These are phyloP conservation scores for Elgaria multicarinata DNA, from an alignment of 2,113 vertebrate species.

Conservation along the genomic window DNA sequence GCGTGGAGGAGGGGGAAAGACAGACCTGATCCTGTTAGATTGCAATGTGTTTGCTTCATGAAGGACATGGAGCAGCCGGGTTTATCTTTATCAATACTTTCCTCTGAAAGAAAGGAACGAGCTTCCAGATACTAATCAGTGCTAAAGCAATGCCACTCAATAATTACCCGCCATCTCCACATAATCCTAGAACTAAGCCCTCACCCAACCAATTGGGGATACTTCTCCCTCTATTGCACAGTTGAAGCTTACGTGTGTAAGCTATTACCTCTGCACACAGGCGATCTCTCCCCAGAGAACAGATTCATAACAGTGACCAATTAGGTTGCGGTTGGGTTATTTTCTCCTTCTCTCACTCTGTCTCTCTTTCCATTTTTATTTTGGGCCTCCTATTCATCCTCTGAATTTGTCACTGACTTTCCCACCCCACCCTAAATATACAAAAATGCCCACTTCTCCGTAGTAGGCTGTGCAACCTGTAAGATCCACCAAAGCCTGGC, in stretches of 20 bases:
- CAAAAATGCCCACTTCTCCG: conserved; percentile 27
- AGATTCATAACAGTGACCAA: conserved; percentile 79
- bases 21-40: conserved; percentile 86
- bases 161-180: conserved; percentile 91
- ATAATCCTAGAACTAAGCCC: conserved; percentile 97
- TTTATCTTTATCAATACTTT: conserved; percentile 85
- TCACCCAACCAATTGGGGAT: conserved; percentile 96
- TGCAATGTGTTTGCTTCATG: conserved; percentile 82
- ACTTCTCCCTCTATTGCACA: conserved; percentile 83
- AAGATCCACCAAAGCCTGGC: conserved; percentile 16
- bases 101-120: conserved; percentile 83
- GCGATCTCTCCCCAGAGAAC: conserved; percentile 77
- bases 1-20: not conserved
- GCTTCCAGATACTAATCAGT: conserved; percentile 88
- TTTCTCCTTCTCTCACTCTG: conserved; percentile 39
- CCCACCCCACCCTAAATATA: not conserved
- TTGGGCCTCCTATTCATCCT: conserved; percentile 40
- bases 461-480: not conserved
- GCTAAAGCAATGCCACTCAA: conserved; percentile 90
- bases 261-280: conserved; percentile 80
- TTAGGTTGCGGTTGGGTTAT: conserved; percentile 70
- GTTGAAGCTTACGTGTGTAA: conserved; percentile 80
- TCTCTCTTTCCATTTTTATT: conserved; percentile 27
- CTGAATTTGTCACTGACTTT: conserved; percentile 63
- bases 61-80: conserved; percentile 79